Percentiles rank a stretch among this genome's conserved stretches.
Conservation (phyloP, 2,113 vertebrate genomes). For the Xenus cinereus region DNA sequence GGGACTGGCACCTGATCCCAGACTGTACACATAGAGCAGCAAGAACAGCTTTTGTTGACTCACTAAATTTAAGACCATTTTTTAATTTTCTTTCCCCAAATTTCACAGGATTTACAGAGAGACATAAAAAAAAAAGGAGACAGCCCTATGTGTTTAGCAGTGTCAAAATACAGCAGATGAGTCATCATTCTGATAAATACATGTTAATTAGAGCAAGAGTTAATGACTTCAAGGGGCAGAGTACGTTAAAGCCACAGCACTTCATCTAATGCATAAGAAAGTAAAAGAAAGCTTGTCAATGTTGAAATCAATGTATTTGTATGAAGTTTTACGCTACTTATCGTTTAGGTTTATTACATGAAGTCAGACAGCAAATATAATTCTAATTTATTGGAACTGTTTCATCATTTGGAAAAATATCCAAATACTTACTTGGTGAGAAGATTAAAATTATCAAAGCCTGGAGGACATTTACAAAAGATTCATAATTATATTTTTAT, state of each 20-base stretch:
- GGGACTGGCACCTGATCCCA: neutral
- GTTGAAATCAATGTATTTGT: neutral
- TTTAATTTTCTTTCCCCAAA: too few relatives aligned
- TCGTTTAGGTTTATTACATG: neutral
- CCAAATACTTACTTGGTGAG: neutral
- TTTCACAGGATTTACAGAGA: neutral
- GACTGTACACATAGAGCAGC: neutral
- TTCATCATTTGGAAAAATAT: neutral
- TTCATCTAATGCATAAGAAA: neutral
- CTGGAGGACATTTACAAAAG: neutral
- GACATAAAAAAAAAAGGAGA: neutral
- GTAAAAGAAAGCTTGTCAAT: neutral
- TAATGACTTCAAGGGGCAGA: neutral
- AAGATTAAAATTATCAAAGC: neutral
- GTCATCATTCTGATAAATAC: neutral
- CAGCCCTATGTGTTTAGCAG: neutral
- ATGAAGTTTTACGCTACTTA: neutral
- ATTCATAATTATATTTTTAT: neutral
- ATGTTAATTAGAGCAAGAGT: neutral
- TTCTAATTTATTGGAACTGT: neutral
- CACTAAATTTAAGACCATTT: neutral
- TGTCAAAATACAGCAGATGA: neutral
- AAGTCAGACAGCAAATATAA: neutral
- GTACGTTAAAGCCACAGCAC: neutral
- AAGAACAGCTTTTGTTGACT: neutral